A percentile compares a stretch with the other conserved stretches of the same genome.
These are phyloP conservation scores for Epizoanthus fatuus DNA, from an alignment of 92 coral and sea anemone species.

Conservation along the genomic window DNA sequence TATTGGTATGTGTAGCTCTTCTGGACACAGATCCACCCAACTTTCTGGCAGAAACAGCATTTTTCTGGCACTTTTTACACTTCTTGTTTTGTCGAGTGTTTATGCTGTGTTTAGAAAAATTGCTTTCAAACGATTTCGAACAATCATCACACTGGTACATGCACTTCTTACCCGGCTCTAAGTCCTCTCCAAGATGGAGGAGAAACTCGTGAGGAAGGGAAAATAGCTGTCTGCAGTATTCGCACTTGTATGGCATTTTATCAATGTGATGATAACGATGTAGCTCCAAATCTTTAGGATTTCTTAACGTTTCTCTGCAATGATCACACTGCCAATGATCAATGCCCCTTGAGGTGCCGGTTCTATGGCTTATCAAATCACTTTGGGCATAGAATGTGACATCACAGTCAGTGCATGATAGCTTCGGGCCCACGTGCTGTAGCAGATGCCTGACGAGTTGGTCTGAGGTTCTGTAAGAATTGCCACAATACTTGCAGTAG, in stretches of 20 bases:
- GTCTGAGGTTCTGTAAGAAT: neutral
- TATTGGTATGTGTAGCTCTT: no score
- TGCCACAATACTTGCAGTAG: neutral
- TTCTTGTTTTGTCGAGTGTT: no score
- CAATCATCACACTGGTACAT: no score
- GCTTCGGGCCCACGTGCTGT: neutral
- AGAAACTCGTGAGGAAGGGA: neutral
- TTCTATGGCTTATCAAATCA: neutral
- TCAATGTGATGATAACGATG: conserved; percentile 1
- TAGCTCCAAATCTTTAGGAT: neutral
- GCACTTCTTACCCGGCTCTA: no score
- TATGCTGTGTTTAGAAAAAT: no score
- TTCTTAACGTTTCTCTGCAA: neutral
- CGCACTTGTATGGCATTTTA: neutral
- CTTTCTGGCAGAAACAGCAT: no score
- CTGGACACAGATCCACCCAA: no score
- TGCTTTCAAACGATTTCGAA: no score
- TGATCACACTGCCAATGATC: neutral
- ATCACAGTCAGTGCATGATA: neutral
- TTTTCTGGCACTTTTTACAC: no score
- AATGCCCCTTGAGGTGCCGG: neutral
- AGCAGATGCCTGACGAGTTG: neutral
- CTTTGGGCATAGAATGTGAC: neutral
- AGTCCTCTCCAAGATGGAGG: no score
- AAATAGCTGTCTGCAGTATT: neutral